phyloP scores from a whole-genome alignment of 2,888 invertebrate species.

The Harpalus rufipes region DNA sequence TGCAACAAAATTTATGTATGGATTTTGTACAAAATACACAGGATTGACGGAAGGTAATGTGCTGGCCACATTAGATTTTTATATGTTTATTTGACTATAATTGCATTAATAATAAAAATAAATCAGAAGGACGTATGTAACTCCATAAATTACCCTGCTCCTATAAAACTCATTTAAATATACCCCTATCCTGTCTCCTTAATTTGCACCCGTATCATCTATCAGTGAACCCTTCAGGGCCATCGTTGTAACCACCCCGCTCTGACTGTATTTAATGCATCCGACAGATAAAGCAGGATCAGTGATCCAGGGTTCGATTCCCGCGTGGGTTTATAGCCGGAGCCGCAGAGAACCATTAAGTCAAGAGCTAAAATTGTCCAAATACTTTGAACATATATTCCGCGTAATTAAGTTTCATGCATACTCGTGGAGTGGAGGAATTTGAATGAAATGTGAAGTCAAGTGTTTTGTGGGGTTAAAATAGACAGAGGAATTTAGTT shows the following conservation, averaged over 20 bases:
- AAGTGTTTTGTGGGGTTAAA: neutral
- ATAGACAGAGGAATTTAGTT: conserved; percentile 2
- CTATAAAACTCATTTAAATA: conserved; percentile 33
- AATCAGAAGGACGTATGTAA: neutral
- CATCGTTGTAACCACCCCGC: neutral
- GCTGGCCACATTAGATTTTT: too few species aligned
- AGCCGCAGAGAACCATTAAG: conserved; percentile 19
- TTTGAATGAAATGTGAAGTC: conserved; percentile 37
- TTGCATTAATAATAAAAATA: too few species aligned
- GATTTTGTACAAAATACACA: too few species aligned
- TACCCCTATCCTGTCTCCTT: neutral
- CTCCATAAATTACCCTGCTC: neutral
- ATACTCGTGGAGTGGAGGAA: neutral
- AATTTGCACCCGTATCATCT: conserved; percentile 12
- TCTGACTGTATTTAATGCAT: neutral
- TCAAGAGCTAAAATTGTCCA: conserved; percentile 58
- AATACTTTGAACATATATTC: conserved; percentile 64
- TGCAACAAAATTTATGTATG: too few species aligned
- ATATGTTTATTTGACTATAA: too few species aligned
- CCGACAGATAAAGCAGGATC: conserved; percentile 28
- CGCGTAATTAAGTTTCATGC: conserved; percentile 58
- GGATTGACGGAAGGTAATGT: too few species aligned
- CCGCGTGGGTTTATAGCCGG: conserved; percentile 35
- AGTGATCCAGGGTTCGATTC: conserved; percentile 25
- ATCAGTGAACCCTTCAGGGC: conserved; percentile 1